phyloP scores from a whole-genome alignment of 1,140 invertebrate genomes.

The Zaprionus ornatus region DNA sequence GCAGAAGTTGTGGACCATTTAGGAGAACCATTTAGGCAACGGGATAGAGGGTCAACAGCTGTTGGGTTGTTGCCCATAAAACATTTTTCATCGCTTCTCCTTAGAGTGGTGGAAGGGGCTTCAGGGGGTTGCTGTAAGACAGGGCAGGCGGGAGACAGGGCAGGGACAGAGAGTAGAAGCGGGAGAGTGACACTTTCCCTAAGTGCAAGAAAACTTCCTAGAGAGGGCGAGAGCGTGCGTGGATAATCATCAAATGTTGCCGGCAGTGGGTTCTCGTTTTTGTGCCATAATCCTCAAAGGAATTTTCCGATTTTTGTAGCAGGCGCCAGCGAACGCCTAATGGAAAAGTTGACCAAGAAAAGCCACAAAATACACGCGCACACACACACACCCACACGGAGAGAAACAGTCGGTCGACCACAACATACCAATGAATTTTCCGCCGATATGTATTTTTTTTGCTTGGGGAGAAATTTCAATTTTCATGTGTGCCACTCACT shows the following conservation, averaged over 20 bases:
- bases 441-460: constrained; percentile 61
- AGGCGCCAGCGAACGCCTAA: constrained; percentile 70
- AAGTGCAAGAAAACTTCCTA: constrained; percentile 5
- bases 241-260: constrained; percentile 81
- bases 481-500: constrained; percentile 67
- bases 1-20: constrained; percentile 66
- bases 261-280: constrained; percentile 77
- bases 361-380: constrained; percentile 56
- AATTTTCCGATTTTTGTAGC: constrained; percentile 83
- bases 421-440: constrained; percentile 72
- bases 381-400: constrained; percentile 10
- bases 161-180: neutral
- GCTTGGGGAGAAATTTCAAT: constrained; percentile 77
- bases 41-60: too few species aligned
- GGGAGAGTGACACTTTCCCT: neutral
- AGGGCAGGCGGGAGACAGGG: constrained; percentile 6
- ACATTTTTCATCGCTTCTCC: constrained; percentile 64
- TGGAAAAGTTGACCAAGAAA: constrained; percentile 76
- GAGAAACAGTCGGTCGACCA: constrained; percentile 36
- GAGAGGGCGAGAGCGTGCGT: constrained; percentile 49
- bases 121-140: constrained; percentile 71
- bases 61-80: constrained; percentile 57
- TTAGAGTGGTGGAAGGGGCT: constrained; percentile 40
- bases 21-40: constrained; percentile 45
- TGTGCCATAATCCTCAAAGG: constrained; percentile 83